phyloP scores from a whole-genome alignment of 2,113 vertebrate species.

The Cranoglanis bouderius region DNA sequence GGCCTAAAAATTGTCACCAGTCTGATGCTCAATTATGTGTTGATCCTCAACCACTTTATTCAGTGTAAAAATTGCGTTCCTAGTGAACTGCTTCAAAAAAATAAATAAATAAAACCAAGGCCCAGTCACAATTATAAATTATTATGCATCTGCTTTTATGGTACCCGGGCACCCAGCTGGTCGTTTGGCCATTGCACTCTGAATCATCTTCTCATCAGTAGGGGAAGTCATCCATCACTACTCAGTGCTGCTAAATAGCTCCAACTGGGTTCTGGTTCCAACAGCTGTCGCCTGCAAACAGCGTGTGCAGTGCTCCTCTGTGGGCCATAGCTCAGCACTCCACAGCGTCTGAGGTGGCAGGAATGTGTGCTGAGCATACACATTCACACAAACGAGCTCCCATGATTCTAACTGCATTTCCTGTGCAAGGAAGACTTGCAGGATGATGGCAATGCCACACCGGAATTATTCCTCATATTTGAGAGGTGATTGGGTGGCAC shows the following conservation, averaged over 20 bases:
- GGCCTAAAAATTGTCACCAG: background rate
- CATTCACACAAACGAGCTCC: constrained; percentile 17
- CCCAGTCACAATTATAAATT: constrained; percentile 20
- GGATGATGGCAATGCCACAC: background rate
- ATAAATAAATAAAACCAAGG: background rate
- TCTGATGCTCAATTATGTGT: background rate
- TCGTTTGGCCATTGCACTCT: constrained; percentile 27
- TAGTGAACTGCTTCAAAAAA: background rate
- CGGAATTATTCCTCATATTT: background rate
- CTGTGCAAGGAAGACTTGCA: background rate
- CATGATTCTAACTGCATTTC: background rate
- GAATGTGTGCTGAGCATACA: constrained; percentile 1
- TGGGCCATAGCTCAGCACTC: constrained; percentile 33
- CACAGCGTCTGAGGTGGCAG: background rate
- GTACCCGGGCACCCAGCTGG: background rate
- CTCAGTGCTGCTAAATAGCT: constrained; percentile 39
- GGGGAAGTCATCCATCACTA: constrained; percentile 54
- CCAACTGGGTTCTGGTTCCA: constrained; percentile 39
- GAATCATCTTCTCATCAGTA: constrained; percentile 30
- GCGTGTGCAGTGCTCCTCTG: constrained; percentile 15
- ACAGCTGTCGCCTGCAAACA: constrained; percentile 49
- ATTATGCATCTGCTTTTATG: constrained; percentile 38
- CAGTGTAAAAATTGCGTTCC: background rate
- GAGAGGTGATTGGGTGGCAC: background rate
- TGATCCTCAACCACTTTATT: background rate